Base-by-base conservation (phyloP, 2,113 vertebrate species). In the Polypterus senegalus region DNA sequence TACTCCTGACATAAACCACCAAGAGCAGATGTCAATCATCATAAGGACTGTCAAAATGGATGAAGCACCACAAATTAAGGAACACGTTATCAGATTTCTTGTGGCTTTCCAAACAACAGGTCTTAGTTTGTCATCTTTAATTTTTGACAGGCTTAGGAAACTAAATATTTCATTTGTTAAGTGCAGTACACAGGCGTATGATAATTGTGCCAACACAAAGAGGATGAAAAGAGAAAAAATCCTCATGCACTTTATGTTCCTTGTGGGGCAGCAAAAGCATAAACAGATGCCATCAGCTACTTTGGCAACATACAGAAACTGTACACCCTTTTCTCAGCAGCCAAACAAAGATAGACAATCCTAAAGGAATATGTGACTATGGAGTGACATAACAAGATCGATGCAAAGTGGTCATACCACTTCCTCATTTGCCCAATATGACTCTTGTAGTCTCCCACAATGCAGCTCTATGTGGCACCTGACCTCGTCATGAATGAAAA, bases 201-300 rank as follows among this genome's bases (percentile, higher is more conserved):
- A 60, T 27, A 27, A 46, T 63, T 9, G 61, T 63, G 55, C 44
- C 52, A 56, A 56, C 54, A 56, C 3, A 3, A 58, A 58, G 43
- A 46, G 57, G 6, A 58, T 9, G 10, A 58, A 44, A 2, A 58
- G 47, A 58, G 57, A 4, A 58, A 45, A 45, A 68, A 68, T 45
- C 47, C 48, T 8, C 46, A 11, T 48, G 67, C 47, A 4, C 64
- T 67, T 57, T 67, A 48, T 57, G 65, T 70, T 9, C 59, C 69
- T 58, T 70, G 59, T 55, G 62, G 8, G 54, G 58, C 59, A 59
- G 68, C 65, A 7, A 62, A 63, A 47, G n/a, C n/a, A 47, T 64
- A 55, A 57, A 27, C n/a, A 48, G 66, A 70, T 55, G 59, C 58
- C 48, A 61, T 57, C 45, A 52, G 59, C 47, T 67, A 60, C 44